phyloP scores from a whole-genome alignment of 2,888 invertebrate genomes.

The Himalopsyche anomala region DNA sequence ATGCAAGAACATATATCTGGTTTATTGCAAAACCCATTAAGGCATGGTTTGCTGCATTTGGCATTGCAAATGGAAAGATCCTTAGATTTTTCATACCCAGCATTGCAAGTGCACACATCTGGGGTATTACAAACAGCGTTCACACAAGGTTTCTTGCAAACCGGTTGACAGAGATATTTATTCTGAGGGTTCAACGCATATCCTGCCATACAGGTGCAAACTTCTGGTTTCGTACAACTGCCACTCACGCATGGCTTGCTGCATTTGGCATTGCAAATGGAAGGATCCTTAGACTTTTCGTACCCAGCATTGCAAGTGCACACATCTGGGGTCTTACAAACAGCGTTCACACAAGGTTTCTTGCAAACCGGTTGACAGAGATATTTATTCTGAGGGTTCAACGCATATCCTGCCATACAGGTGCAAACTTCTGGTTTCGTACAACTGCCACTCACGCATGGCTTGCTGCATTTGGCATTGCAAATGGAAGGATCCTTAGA shows the following conservation, averaged over 20 bases:
- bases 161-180: slow-evolving; percentile 66
- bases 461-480: slow-evolving; percentile 60
- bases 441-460: slow-evolving; percentile 65
- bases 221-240: slow-evolving; percentile 67
- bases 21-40: too few relatives aligned
- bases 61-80: slow-evolving; percentile 61
- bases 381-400: not conserved
- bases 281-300: slow-evolving; percentile 46
- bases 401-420: slow-evolving; percentile 31
- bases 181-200: not conserved
- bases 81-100: slow-evolving; percentile 55
- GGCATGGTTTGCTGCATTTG: slow-evolving; percentile 61
- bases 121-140: slow-evolving; percentile 61
- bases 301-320: slow-evolving; percentile 66
- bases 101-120: slow-evolving; percentile 65
- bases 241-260: slow-evolving; percentile 57
- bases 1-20: slow-evolving; percentile 11
- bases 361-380: slow-evolving; percentile 57
- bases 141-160: slow-evolving; percentile 67
- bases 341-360: slow-evolving; percentile 66
- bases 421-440: slow-evolving; percentile 67
- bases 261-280: slow-evolving; percentile 61
- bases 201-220: slow-evolving; percentile 65
- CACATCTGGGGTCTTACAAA: slow-evolving; percentile 61
- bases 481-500: slow-evolving; percentile 54